phyloP scores from a whole-genome alignment of 2,888 invertebrate genomes.

The Hypercompe scribonia region DNA sequence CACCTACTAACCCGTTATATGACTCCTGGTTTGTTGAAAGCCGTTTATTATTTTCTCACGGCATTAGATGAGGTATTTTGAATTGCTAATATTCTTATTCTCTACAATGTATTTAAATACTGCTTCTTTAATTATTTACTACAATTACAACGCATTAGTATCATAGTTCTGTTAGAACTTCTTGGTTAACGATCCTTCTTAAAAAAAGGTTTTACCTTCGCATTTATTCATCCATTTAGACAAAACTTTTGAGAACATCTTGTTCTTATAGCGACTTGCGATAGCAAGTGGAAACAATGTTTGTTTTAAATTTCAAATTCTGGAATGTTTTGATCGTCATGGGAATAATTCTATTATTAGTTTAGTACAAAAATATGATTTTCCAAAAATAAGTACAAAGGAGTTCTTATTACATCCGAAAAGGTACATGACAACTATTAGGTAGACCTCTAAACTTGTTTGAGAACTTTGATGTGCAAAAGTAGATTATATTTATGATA shows the following conservation, averaged over 20 bases:
- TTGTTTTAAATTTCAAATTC: not conserved
- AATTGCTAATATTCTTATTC: not conserved
- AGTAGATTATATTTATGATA: no score
- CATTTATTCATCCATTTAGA: not conserved
- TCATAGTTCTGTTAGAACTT: not conserved
- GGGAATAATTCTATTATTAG: no score
- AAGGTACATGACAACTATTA: no score
- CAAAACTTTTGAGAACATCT: not conserved
- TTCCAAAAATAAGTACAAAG: no score
- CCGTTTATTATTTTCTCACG: slow-evolving; percentile 1
- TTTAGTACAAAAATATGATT: no score
- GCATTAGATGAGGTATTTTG: slow-evolving; percentile 3
- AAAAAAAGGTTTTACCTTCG: not conserved
- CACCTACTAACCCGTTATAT: no score
- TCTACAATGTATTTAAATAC: not conserved
- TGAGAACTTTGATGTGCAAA: no score
- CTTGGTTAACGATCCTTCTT: not conserved
- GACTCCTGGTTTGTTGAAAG: no score
- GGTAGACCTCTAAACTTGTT: no score
- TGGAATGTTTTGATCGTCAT: no score
- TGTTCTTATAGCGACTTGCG: not conserved
- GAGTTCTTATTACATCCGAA: no score
- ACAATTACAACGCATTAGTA: not conserved
- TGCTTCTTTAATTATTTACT: no score
- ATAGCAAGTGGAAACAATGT: not conserved